Base-by-base conservation (phyloP, 2,797 vertebrate genomes). In the Balearica regulorum region DNA sequence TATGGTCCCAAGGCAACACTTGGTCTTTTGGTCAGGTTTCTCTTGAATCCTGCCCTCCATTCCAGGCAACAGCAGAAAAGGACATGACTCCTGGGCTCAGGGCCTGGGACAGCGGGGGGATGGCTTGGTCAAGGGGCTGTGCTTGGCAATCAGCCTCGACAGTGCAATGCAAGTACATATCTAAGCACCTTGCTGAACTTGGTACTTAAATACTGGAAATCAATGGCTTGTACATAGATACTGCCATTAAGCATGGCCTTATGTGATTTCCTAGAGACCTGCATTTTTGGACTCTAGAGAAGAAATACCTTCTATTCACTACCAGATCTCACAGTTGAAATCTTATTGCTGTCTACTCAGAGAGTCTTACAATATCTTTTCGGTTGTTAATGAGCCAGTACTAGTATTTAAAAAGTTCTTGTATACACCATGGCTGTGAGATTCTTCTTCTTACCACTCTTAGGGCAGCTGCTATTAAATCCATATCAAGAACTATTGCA, bases 401-500 rank as follows among this genome's bases (percentile, higher is more conserved):
- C 13, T 43, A 44, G 31, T 68, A 69, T 72, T 83, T 48, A 28
- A 53, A 84, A 89, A 81, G 10, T 16, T 73, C 66, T 73, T 48
- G 2, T 22, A 57, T 51, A 58, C 19, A 35, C 29, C 37, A 28
- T 4, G 10, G 10, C 33, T 77, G 61, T 39, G 3, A 87, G 37
- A 28, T 35, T 57, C 22, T 94, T 83, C 83, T 93, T 72, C 53
- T 89, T 64, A 54, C 26, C 44, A 41, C 69, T 89, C 49, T 92
- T 46, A 89, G 39, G 85, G 75, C 48, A 91, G 76, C 75, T 97
- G 89, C 91, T 97, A 79, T 93, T 97, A 98, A 97, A 98, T 97
- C 91, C 84, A 44, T 89, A 94, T 78, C 48, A 76, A 93, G 69
- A 93, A 83, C 78, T 90, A 83, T 51, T 83, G 26, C 80, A 58